Evolutionary conservation across 1,140 invertebrate genomes (phyloP).

Genomic region (Hylaeus anthracinus): DNA sequence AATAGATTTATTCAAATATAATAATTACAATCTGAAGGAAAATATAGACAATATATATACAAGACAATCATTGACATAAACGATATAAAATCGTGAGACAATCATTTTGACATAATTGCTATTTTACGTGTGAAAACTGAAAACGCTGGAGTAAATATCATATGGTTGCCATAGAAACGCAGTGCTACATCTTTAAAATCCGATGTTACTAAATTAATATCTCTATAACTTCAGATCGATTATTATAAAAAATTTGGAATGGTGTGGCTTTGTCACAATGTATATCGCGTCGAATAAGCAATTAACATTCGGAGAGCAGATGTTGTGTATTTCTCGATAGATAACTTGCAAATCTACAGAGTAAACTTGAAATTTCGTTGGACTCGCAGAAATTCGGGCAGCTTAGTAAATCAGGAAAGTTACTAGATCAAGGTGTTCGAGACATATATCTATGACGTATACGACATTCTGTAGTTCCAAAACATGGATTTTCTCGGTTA

Average conservation of each 20-base stretch:
- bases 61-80: not conserved
- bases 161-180: constrained; percentile 42
- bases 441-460: constrained; percentile 61
- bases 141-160: not conserved
- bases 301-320: not conserved
- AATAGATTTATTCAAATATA: not conserved
- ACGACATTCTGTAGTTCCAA: constrained; percentile 65
- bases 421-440: constrained; percentile 52
- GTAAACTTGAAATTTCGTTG: not conserved
- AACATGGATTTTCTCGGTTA: constrained; percentile 61
- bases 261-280: not conserved
- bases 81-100: not conserved
- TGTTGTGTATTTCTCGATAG: not conserved
- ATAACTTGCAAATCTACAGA: not conserved
- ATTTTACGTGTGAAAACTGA: not conserved
- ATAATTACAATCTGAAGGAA: not conserved
- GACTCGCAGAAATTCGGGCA: not conserved
- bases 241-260: constrained; percentile 11
- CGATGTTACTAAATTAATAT: constrained; percentile 25
- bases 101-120: not conserved
- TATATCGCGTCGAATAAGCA: not conserved
- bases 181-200: constrained; percentile 21
- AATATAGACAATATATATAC: not conserved
- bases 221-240: not conserved
- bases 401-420: constrained; percentile 43